Percentiles rank a stretch among this genome's conserved stretches.
phyloP scores from a whole-genome alignment of 2,113 vertebrate species.

The Trinectes maculatus region DNA sequence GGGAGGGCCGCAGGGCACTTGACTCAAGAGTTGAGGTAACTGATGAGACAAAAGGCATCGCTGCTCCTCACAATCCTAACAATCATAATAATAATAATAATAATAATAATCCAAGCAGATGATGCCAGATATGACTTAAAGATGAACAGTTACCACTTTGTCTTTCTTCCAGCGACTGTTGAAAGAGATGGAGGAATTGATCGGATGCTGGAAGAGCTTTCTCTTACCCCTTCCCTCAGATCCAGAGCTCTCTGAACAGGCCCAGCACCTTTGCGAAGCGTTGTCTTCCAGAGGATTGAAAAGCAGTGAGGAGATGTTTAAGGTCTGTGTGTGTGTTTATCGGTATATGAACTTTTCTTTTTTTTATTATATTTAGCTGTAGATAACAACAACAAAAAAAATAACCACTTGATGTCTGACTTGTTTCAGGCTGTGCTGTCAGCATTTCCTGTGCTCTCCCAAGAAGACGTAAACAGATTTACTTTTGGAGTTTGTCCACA shows the following conservation, averaged over 20 bases:
- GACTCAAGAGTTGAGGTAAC: constrained; percentile 88
- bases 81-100: too few relatives aligned
- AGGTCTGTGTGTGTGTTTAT: constrained; percentile 71
- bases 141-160: too few relatives aligned
- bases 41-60: neutral
- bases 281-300: constrained; percentile 78
- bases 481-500: constrained; percentile 74
- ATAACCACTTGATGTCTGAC: neutral
- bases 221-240: constrained; percentile 80
- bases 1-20: constrained; percentile 85
- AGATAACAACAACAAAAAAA: neutral
- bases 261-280: constrained; percentile 56
- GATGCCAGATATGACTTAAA: neutral
- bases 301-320: constrained; percentile 78
- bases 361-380: neutral
- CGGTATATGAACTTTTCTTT: too few relatives aligned
- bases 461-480: constrained; percentile 77
- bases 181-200: constrained; percentile 81
- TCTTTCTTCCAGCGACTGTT: constrained; percentile 80
- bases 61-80: neutral
- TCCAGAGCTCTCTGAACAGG: constrained; percentile 68
- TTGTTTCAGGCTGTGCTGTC: constrained; percentile 80
- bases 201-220: constrained; percentile 87
- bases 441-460: constrained; percentile 75
- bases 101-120: too few relatives aligned